Base-by-base conservation (phyloP, 30 jellyfish, hydroid and myxozoan species). In the Hydractinia echinata region DNA sequence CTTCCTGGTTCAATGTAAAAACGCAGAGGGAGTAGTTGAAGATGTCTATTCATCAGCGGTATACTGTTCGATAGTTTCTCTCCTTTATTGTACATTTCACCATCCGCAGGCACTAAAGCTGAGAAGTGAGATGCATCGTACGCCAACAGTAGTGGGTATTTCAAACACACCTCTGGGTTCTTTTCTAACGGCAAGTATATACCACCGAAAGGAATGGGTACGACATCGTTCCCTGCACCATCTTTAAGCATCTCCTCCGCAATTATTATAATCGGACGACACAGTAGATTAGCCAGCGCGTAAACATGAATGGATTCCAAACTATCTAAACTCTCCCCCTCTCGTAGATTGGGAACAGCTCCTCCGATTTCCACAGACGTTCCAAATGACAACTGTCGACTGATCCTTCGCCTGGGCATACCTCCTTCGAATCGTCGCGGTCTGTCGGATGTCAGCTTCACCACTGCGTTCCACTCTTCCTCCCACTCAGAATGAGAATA, bases 51-150 rank as follows among this genome's bases (percentile, higher is more conserved):
- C 15, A 76, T 83, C 11, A 91, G 53, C 8, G 96, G 97, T 44
- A 91, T 60, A 66, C 87, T 91, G 5, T 90, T 77, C n/a, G 89
- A 82, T 50, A 91, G 49, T 44, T 80, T 62, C 14, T 60, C 70
- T 18, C 77, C 73, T 11, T 85, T 69, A 20, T 67, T 11, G 10
- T 79, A 71, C 9, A 77, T 73, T 78, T 91, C 97, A 9, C 97
- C 96, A 14, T 85, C 95, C 3, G 97, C 97, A 20, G 96, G 95
- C 5, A 91, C 97, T 51, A 85, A 86, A 5, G 97, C 97, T 13
- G 96, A 84, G 73, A 91, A 91, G 62, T 91, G 97, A n/a, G 95
- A 90, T 5, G 97, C 81, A 54, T 91, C 96, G 79, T 85, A 91
- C 9, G 96, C 97, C 11, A 91, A 91, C 4, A 91, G 87, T 53